Conservation (phyloP, 2,888 invertebrate species). For the Acanthopleura granulata region DNA sequence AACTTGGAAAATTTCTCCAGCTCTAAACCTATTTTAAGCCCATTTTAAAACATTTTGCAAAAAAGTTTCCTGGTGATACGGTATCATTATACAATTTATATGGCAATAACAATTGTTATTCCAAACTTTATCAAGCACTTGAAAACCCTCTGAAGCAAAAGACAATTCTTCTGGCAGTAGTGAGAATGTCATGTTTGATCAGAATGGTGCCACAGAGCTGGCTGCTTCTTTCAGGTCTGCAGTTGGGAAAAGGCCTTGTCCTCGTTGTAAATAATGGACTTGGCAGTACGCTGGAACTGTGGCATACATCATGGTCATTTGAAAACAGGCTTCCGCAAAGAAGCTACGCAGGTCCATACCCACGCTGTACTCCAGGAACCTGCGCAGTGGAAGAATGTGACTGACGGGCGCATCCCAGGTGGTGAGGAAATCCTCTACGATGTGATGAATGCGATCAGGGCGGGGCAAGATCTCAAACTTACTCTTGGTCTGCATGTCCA, state of each 20-base stretch:
- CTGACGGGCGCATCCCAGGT: conserved; percentile 66
- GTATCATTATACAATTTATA: too few species aligned
- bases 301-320: conserved; percentile 55
- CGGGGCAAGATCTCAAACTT: conserved; percentile 58
- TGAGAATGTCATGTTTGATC: too few species aligned
- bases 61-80: too few species aligned
- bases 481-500: conserved; percentile 43
- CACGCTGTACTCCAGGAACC: conserved; percentile 53
- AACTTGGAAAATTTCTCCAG: too few species aligned
- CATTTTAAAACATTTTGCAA: too few species aligned
- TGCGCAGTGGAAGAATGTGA: conserved; percentile 69
- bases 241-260: conserved; percentile 43
- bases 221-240: conserved; percentile 18
- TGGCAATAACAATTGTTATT: too few species aligned
- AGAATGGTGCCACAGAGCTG: background rate
- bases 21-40: too few species aligned
- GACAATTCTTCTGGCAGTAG: too few species aligned
- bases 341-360: conserved; percentile 59
- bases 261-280: conserved; percentile 45
- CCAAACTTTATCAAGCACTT: too few species aligned
- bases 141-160: too few species aligned
- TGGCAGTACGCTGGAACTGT: conserved; percentile 51
- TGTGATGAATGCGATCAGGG: conserved; percentile 68
- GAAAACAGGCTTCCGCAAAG: conserved; percentile 64
- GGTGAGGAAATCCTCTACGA: conserved; percentile 71